Evolutionary conservation across 2,113 vertebrate genomes (phyloP).

Genomic region (Brachyhypopomus gauderio): DNA sequence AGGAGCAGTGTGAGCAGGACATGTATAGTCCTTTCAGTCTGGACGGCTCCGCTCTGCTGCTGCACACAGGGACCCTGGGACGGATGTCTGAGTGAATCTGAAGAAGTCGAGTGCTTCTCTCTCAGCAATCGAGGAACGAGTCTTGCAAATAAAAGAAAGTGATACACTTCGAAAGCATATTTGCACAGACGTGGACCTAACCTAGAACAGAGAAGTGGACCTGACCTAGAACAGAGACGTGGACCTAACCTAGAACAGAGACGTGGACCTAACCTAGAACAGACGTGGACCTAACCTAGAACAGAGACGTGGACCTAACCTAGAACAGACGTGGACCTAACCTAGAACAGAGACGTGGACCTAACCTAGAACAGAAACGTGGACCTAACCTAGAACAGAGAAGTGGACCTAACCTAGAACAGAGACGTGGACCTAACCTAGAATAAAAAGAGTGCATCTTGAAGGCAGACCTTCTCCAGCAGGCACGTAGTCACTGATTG

Average conservation of each 20-base stretch:
- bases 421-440: too few species aligned
- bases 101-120: background rate
- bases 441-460: background rate
- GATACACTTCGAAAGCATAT: background rate
- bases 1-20: slow-evolving; percentile 2
- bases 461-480: background rate
- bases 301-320: too few species aligned
- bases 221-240: too few species aligned
- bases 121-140: slow-evolving; percentile 11
- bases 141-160: slow-evolving; percentile 13
- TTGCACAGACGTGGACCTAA: background rate
- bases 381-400: too few species aligned
- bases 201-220: background rate
- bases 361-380: too few species aligned
- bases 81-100: slow-evolving; percentile 4
- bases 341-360: too few species aligned
- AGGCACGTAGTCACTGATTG: background rate
- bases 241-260: too few species aligned
- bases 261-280: too few species aligned
- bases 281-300: too few species aligned
- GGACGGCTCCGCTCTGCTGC: slow-evolving; percentile 1
- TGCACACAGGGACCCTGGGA: slow-evolving; percentile 17
- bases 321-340: too few species aligned
- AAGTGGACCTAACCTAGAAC: too few species aligned
- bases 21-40: slow-evolving; percentile 13